A percentile compares a stretch with the other conserved stretches of the same genome.
phyloP scores from a whole-genome alignment of 2,888 invertebrate genomes.

The Aproaerema taeniolella region DNA sequence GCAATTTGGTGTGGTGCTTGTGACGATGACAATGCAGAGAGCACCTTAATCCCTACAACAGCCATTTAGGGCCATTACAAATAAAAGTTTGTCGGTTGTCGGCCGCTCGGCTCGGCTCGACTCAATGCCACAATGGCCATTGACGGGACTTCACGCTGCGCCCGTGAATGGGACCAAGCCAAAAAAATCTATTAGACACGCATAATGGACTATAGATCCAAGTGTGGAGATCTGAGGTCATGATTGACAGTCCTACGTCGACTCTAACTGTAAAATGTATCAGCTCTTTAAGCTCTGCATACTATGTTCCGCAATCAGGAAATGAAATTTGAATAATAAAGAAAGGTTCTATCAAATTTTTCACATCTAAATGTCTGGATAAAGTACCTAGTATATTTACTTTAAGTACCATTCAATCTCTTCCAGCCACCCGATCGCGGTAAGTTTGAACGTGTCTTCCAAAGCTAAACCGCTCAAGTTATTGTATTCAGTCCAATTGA shows the following conservation, averaged over 20 bases:
- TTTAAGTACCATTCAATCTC: too few species aligned
- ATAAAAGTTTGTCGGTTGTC: slow-evolving; percentile 65
- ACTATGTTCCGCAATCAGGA: too few species aligned
- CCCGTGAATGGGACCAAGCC: slow-evolving; percentile 61
- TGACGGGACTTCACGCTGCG: slow-evolving; percentile 70
- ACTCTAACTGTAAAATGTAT: too few species aligned
- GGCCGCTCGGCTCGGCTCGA: slow-evolving; percentile 41
- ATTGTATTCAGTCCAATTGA: too few species aligned
- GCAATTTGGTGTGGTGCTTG: slow-evolving; percentile 42
- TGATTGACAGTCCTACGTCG: slow-evolving; percentile 35
- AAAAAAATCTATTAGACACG: slow-evolving; percentile 75
- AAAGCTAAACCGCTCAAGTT: too few species aligned
- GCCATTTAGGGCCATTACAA: slow-evolving; percentile 72
- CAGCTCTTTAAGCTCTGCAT: too few species aligned
- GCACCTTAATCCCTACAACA: slow-evolving; percentile 71
- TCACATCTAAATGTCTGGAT: too few species aligned
- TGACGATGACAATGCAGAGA: slow-evolving; percentile 55
- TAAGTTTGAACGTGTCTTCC: too few species aligned
- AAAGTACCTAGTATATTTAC: too few species aligned
- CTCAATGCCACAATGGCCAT: slow-evolving; percentile 64
- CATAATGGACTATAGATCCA: slow-evolving; percentile 56
- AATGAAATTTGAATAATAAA: too few species aligned
- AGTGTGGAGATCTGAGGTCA: slow-evolving; percentile 44
- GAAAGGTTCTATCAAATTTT: too few species aligned
- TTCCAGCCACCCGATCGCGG: too few species aligned